Base-by-base conservation (phyloP, 2,888 invertebrate genomes). In the Globia sparganii region DNA sequence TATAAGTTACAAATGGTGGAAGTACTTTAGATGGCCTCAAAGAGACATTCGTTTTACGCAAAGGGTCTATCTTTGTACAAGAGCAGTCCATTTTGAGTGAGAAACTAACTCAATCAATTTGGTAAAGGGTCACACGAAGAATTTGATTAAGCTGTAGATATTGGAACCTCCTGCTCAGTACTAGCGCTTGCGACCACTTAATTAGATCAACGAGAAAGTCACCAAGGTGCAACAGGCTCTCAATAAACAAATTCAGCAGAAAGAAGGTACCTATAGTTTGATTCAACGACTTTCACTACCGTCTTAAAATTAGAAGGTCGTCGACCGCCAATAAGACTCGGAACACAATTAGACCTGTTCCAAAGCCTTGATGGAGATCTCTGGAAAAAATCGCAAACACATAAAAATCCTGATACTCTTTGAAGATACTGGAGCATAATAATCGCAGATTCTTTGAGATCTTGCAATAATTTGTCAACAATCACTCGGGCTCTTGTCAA, bases 361-460 rank as follows among this genome's bases (percentile, higher is more conserved):
- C 2, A 40, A 58, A 2, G 37, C 40, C 37, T 18, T 11, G 53
- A 18, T 2, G 37, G 6, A 53, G 40, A 25, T 43, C 5, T 53
- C 11, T 18, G 13, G 1, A n/a, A 56, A 69, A 72, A 72, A 70
- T 58, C 69, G 28, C 65, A 62, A 82, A 53, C 21, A 43, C 31
- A 61, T 75, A 62, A 58, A 31, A 78, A 76, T 37, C 53, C 37
- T 15, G 43, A 46, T 61, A 56, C 58, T 58, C 72, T 83, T 18
- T 58, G 1, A 49, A 43, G 43, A 25, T 1, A 65, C 28, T 65
- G 56, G 49, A 43, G 72, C 61, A 31, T 49, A 37, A 37, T 34
- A 69, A 84, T 66, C 25, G n/a, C 0, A 28, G 43, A 62, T 72
- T 79, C 72, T 84, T 79, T 72, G 75, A 71, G 28, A 59, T 53